Percentiles rank a stretch among this genome's conserved stretches.
phyloP scores from a whole-genome alignment of 2,888 invertebrate genomes.

The Chirona hameri region DNA sequence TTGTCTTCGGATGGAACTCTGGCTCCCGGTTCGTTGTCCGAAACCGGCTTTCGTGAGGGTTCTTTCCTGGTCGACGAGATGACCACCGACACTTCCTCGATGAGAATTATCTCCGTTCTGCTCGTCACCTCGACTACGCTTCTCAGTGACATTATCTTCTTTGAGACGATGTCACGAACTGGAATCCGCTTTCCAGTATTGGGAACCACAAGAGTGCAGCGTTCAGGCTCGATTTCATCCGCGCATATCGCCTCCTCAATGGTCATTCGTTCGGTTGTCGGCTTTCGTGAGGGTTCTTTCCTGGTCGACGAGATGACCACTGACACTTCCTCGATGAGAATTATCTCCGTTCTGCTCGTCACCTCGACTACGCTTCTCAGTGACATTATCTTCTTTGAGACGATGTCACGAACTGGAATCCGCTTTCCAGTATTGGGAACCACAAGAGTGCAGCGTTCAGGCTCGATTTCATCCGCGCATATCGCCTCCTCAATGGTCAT shows the following conservation, averaged over 20 bases:
- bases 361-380: conserved; percentile 65
- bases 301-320: background rate
- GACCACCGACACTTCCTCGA: background rate
- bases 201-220: conserved; percentile 58
- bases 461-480: conserved; percentile 55
- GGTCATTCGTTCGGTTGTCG: conserved; percentile 40
- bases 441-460: conserved; percentile 61
- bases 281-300: background rate
- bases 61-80: background rate
- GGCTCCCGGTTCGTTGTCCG: background rate
- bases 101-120: conserved; percentile 10
- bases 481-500: conserved; percentile 43
- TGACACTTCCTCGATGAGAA: background rate
- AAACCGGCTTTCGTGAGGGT: background rate
- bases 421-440: conserved; percentile 54
- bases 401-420: conserved; percentile 55
- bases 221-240: conserved; percentile 60
- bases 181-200: conserved; percentile 53
- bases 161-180: conserved; percentile 61
- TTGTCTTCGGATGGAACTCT: background rate
- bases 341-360: conserved; percentile 47
- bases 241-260: conserved; percentile 42
- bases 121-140: conserved; percentile 65
- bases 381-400: conserved; percentile 66
- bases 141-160: conserved; percentile 63